phyloP scores from a whole-genome alignment of 2,888 invertebrate genomes.

The Ametastegia equiseti region DNA sequence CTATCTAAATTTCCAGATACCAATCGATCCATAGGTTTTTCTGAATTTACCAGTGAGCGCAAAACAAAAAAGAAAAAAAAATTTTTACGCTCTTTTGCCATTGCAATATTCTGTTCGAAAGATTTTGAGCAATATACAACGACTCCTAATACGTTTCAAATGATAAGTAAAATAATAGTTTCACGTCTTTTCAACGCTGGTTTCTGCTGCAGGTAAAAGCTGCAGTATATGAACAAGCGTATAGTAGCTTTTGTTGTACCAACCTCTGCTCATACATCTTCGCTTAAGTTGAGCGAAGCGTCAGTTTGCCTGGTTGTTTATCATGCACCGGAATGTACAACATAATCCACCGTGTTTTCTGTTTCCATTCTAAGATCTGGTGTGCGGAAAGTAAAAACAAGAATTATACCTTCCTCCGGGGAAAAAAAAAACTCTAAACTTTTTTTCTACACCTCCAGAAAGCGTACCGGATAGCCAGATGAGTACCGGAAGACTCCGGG shows the following conservation, averaged over 20 bases:
- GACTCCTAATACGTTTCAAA: background rate
- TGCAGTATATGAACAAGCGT: background rate
- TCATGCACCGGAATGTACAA: slow-evolving; percentile 2
- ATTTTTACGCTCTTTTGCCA: too few species aligned
- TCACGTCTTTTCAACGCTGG: background rate
- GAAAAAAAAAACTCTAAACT: slow-evolving; percentile 10
- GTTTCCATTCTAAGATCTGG: background rate
- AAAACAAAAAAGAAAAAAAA: too few species aligned
- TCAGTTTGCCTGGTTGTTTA: slow-evolving; percentile 26
- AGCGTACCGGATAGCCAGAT: background rate
- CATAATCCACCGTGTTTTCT: slow-evolving; percentile 29
- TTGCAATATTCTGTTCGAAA: background rate
- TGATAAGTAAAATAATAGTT: background rate
- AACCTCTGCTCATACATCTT: slow-evolving; percentile 18
- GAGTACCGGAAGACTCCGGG: background rate
- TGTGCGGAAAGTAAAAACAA: slow-evolving; percentile 27
- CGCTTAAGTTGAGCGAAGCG: slow-evolving; percentile 15
- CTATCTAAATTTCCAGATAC: too few species aligned
- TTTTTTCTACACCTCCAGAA: background rate
- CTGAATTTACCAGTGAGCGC: too few species aligned
- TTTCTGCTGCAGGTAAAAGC: background rate
- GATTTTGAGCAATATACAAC: background rate
- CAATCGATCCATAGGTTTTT: too few species aligned
- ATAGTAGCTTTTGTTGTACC: slow-evolving; percentile 26
- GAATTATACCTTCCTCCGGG: slow-evolving; percentile 35